Evolutionary conservation across 2,888 invertebrate genomes (phyloP).

Genomic region (Patella pellucida): DNA sequence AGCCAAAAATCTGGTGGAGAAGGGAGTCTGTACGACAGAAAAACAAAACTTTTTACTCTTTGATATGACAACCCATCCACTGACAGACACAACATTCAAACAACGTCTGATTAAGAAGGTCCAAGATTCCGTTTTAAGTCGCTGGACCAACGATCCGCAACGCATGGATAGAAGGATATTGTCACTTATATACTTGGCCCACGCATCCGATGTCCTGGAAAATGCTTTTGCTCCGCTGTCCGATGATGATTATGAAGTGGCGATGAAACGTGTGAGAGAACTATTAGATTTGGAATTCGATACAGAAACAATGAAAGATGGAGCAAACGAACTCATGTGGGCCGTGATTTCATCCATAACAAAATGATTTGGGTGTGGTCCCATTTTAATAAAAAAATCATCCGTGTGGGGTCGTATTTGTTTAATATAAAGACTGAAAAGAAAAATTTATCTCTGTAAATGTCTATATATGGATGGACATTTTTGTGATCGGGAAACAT

Average conservation of each 20-base stretch:
- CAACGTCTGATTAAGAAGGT: constrained; percentile 93
- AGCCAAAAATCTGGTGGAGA: constrained; percentile 99
- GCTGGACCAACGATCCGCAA: constrained; percentile 96
- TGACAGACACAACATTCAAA: constrained; percentile 95
- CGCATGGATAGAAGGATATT: constrained; percentile 96
- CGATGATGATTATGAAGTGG: constrained; percentile 95
- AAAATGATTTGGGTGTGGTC: constrained; percentile 76
- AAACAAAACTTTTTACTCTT: constrained; percentile 99
- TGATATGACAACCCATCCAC: constrained; percentile 99
- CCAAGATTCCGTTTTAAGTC: constrained; percentile 95
- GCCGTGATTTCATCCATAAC: constrained; percentile 98
- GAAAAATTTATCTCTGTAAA: too few relatives aligned
- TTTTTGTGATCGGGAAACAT: too few relatives aligned
- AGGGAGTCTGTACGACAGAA: constrained; percentile 98
- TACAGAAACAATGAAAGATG: constrained; percentile 87
- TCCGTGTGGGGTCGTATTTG: too few relatives aligned
- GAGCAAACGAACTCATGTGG: constrained; percentile 89
- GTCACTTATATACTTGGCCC: constrained; percentile 93
- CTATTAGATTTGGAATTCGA: constrained; percentile 97
- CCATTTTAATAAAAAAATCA: too few relatives aligned
- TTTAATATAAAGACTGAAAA: too few relatives aligned
- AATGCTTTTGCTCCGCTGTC: constrained; percentile 99
- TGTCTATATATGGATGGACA: too few relatives aligned
- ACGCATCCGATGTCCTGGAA: constrained; percentile 98
- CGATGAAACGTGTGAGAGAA: constrained; percentile 96